A percentile compares a stretch with the other conserved stretches of the same genome.
Conservation (phyloP, 1,140 invertebrate genomes). For the Caenorhabditis latens region DNA sequence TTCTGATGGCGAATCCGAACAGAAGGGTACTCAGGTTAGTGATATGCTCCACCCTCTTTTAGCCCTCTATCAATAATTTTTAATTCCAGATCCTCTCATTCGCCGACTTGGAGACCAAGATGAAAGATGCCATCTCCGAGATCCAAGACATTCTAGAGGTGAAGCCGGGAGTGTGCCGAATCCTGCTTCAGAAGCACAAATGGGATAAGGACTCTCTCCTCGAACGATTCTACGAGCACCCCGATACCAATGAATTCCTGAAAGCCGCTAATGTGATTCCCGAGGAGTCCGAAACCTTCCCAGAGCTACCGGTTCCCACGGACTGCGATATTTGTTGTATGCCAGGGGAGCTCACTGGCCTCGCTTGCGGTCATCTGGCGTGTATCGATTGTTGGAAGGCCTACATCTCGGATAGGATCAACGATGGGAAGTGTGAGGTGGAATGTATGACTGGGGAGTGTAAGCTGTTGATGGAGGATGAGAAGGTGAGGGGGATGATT, state of each 20-base stretch:
- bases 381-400: constrained; percentile 46
- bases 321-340: constrained; percentile 48
- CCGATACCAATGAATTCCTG: background rate
- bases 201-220: background rate
- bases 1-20: too few species aligned
- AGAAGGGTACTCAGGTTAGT: too few species aligned
- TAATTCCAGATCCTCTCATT: too few species aligned
- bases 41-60: too few species aligned
- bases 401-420: constrained; percentile 15
- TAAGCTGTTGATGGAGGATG: constrained; percentile 46
- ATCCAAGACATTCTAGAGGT: background rate
- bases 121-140: background rate
- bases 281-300: background rate
- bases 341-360: constrained; percentile 8
- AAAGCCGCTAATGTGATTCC: background rate
- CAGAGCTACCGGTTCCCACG: background rate
- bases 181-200: constrained; percentile 17
- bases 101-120: background rate
- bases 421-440: background rate
- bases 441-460: constrained; percentile 23
- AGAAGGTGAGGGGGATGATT: too few species aligned
- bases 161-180: background rate
- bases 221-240: background rate
- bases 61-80: too few species aligned
- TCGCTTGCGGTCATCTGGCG: constrained; percentile 20